These are phyloP conservation scores for Bombycilla garrulus DNA, from an alignment of 2,113 vertebrate species.

Conservation along the genomic window DNA sequence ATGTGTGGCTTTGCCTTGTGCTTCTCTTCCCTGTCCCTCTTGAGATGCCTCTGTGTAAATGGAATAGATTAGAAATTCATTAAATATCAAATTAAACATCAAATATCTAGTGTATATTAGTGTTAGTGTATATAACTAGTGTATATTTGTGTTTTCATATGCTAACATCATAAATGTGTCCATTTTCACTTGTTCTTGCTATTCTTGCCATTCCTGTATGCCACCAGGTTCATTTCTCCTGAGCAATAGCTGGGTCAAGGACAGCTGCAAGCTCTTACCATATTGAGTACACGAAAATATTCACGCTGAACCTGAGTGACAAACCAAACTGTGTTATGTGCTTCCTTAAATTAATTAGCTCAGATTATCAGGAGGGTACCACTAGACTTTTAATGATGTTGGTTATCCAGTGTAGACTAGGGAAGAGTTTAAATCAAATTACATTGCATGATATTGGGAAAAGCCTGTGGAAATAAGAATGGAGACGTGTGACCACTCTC, in stretches of 20 bases:
- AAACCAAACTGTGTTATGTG: background rate
- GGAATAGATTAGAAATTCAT: background rate
- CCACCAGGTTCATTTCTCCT: background rate
- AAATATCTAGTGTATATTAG: background rate
- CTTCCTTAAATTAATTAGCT: background rate
- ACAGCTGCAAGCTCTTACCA: background rate
- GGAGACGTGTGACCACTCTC: background rate
- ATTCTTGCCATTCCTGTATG: background rate
- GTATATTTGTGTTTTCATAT: background rate
- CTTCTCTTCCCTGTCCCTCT: background rate
- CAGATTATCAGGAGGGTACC: background rate
- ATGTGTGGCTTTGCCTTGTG: background rate
- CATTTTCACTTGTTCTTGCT: background rate
- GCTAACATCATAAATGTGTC: background rate
- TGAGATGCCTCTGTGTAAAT: background rate
- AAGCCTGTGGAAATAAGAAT: background rate
- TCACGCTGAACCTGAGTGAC: background rate
- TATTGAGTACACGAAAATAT: background rate
- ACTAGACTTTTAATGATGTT: background rate
- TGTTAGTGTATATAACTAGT: background rate
- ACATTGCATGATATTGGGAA: accelerated
- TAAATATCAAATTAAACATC: too few species aligned
- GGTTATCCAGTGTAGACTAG: background rate
- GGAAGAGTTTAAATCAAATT: background rate
- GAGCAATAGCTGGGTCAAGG: background rate